These are phyloP conservation scores for Kryptolebias marmoratus DNA, from an alignment of 2,113 vertebrate species.

Conservation along the genomic window DNA sequence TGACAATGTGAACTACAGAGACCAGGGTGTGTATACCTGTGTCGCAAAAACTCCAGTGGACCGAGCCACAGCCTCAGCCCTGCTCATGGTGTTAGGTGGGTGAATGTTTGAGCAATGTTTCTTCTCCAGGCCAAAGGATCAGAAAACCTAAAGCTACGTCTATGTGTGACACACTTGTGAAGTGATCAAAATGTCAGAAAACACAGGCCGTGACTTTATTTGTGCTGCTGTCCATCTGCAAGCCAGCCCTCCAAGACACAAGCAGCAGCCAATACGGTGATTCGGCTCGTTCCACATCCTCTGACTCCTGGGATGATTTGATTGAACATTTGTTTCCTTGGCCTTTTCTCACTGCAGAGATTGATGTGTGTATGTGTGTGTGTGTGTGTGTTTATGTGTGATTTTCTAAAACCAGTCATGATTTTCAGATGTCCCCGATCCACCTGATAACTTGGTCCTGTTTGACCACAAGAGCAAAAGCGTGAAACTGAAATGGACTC, in stretches of 20 bases:
- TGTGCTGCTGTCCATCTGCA: not conserved
- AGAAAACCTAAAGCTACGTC: constrained; percentile 9
- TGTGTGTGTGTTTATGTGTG: constrained; percentile 13
- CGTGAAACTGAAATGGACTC: constrained; percentile 88
- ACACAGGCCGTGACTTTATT: constrained; percentile 25
- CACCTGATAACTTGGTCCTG: constrained; percentile 85
- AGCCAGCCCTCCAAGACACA: not conserved
- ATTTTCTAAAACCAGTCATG: constrained; percentile 43
- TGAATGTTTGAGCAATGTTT: not conserved
- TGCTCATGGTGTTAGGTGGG: constrained; percentile 90
- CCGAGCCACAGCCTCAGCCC: constrained; percentile 62
- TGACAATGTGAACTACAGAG: constrained; percentile 82
- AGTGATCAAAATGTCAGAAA: constrained; percentile 45
- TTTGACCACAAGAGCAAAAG: constrained; percentile 86
- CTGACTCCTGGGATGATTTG: constrained; percentile 11
- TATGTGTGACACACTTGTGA: constrained; percentile 18
- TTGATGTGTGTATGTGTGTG: constrained; percentile 22
- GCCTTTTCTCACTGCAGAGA: constrained; percentile 27
- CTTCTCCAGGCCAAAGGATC: constrained; percentile 13
- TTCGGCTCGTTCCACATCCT: constrained; percentile 45
- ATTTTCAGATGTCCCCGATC: constrained; percentile 88
- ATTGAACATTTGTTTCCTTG: constrained; percentile 29
- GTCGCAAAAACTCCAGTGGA: constrained; percentile 87
- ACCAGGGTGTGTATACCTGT: constrained; percentile 88
- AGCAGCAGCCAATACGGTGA: not conserved